Evolutionary conservation across 2,797 vertebrate species (phyloP), one percentile per base, ranked within the genome.

Genomic region (Gorsachius magnificus): DNA sequence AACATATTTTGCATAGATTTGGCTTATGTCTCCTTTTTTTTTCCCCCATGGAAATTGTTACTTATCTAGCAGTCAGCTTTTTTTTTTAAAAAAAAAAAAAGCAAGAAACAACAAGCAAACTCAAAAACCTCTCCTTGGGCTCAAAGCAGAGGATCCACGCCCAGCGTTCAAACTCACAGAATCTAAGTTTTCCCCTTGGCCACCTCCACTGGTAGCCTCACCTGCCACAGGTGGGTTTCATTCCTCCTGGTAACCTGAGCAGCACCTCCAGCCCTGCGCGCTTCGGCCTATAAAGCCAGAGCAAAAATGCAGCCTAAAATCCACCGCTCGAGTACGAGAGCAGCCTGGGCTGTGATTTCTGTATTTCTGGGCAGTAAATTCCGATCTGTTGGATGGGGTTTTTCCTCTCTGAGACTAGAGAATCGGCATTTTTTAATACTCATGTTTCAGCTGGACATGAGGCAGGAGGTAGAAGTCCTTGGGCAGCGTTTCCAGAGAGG

Each of bases 271-370:
- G 72, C 51, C 51, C 7, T 3, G 1, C 3, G 4, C 3, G 1
- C n/a, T 68, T 74, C 50, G 38, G 33, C 57, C 36, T 75, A 28
- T 43, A 64, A 78, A 64, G 29, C 35, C 41, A 33, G 61, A 92
- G 33, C 17, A 58, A 68, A 86, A 86, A 74, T 20, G 20, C 38
- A 69, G 54, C 45, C 31, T 68, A 43, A 89, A 89, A 74, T 78
- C 64, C 36, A 43, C 20, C 2, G 0, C 16, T 36, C 0, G 4
- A 36, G 18, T 58, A n/a, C 5, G 35, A 43, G 25, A 72, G 36
- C 29, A 38, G 29, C 63, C 45, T 31, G 58, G 28, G 22, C 65
- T 72, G 58, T 26, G 35, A 81, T n/a, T 68, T 74, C 65, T 54
- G 13, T 83, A n/a, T 63, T 76, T 80, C 64, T 69, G 54, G 35